These are phyloP conservation scores for Genyomyrus donnyi DNA, from an alignment of 2,113 vertebrate species.

Conservation along the genomic window DNA sequence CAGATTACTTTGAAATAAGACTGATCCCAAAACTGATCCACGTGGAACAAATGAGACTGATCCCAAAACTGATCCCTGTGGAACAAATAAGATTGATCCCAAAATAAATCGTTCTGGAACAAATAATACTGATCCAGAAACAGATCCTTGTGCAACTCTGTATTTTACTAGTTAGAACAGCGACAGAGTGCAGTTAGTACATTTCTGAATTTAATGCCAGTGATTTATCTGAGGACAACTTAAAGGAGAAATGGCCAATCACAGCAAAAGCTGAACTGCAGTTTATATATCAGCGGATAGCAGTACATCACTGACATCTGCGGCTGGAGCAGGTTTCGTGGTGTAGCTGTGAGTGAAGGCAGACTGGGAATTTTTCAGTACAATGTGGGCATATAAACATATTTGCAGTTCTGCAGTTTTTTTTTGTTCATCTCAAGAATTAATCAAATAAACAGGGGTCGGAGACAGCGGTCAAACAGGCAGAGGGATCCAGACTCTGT, in stretches of 20 bases:
- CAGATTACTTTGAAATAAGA: not conserved
- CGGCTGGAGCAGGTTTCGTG: not conserved
- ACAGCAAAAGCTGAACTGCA: not conserved
- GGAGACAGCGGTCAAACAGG: not conserved
- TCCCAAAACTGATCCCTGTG: not conserved
- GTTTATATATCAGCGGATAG: not conserved
- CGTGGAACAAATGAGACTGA: not conserved
- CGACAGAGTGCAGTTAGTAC: not conserved
- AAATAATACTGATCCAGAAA: not conserved
- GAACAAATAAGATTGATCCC: not conserved
- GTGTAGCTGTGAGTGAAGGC: not conserved
- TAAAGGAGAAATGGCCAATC: not conserved
- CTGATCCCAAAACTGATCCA: no score
- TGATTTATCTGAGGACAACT: not conserved
- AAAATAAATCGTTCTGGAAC: not conserved
- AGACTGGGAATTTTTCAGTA: not conserved
- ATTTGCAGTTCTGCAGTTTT: not conserved
- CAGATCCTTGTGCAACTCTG: not conserved
- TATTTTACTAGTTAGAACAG: not conserved
- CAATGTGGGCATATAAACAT: not conserved
- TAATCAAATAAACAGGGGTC: not conserved
- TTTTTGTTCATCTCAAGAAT: not conserved
- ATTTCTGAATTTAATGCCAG: not conserved
- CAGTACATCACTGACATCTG: not conserved
- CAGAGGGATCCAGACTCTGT: not conserved